Percentiles rank a stretch among this genome's conserved stretches.
These are phyloP conservation scores for Amphipoea lucens DNA, from an alignment of 2,888 invertebrate species.

Conservation along the genomic window DNA sequence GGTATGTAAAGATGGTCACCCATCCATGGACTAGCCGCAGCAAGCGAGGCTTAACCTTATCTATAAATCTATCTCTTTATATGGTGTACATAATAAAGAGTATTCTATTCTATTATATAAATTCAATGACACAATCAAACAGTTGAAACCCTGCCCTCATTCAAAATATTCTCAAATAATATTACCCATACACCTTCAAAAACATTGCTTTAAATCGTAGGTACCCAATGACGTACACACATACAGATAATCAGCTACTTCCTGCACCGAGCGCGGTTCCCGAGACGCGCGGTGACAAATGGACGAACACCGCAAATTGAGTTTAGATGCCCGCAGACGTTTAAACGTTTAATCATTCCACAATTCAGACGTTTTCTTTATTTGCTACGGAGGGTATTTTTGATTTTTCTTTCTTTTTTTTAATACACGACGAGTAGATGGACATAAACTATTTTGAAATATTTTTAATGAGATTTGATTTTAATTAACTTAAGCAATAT, in stretches of 20 bases:
- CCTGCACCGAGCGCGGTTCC: slow-evolving; percentile 61
- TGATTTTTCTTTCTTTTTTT: slow-evolving; percentile 48
- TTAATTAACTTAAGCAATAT: not conserved
- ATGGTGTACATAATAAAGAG: too few relatives aligned
- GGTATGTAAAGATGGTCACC: too few relatives aligned
- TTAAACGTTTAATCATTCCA: slow-evolving; percentile 74
- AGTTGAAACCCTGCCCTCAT: not conserved
- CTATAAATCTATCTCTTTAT: too few relatives aligned
- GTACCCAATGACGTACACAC: slow-evolving; percentile 55
- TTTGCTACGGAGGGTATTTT: slow-evolving; percentile 34
- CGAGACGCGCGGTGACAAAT: slow-evolving; percentile 78
- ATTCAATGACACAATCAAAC: not conserved
- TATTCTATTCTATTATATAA: too few relatives aligned
- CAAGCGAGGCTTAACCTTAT: too few relatives aligned
- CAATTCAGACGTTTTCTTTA: slow-evolving; percentile 66
- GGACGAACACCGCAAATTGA: slow-evolving; percentile 77
- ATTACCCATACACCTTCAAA: not conserved
- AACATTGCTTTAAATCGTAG: not conserved
- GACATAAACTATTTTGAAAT: too few relatives aligned
- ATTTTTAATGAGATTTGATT: not conserved
- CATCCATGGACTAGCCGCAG: too few relatives aligned
- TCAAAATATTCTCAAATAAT: not conserved
- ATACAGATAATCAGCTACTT: slow-evolving; percentile 68
- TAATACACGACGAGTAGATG: not conserved
- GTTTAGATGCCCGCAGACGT: slow-evolving; percentile 73